These are phyloP conservation scores for Philaenus spumarius DNA, from an alignment of 1,140 invertebrate species.

Conservation along the genomic window DNA sequence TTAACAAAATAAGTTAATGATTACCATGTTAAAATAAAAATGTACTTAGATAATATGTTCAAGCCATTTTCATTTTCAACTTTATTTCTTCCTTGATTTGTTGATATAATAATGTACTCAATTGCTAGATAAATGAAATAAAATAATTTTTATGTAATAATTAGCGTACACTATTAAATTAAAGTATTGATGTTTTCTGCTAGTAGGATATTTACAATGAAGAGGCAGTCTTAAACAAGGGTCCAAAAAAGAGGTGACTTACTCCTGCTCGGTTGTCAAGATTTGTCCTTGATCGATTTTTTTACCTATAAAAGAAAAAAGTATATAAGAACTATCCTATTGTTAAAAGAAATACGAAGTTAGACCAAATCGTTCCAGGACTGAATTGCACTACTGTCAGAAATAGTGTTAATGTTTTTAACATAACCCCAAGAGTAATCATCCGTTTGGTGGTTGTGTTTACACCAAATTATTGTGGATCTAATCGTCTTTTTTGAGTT, in stretches of 20 bases:
- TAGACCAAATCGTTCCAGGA: background rate
- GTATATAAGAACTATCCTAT: background rate
- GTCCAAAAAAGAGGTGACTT: constrained; percentile 8
- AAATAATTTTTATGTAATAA: no score
- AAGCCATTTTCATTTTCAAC: no score
- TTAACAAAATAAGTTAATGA: no score
- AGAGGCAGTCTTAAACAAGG: background rate
- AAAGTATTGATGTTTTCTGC: no score
- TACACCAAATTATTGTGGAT: background rate
- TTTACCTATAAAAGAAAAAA: background rate
- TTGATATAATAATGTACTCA: no score
- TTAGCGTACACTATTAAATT: no score
- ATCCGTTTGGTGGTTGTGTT: background rate
- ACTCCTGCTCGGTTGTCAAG: constrained; percentile 1
- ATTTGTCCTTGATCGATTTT: constrained; percentile 4
- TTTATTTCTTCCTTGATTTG: no score
- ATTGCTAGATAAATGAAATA: no score
- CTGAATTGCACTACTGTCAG: background rate
- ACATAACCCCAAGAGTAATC: background rate
- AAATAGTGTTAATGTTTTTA: background rate
- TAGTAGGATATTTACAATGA: no score
- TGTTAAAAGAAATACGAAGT: background rate
- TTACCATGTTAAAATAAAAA: no score
- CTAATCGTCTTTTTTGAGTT: background rate
- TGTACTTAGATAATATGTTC: no score